Percentiles rank a stretch among this genome's conserved stretches.
Conservation (phyloP, 1,140 invertebrate genomes). For the Rhysida immarginata region DNA sequence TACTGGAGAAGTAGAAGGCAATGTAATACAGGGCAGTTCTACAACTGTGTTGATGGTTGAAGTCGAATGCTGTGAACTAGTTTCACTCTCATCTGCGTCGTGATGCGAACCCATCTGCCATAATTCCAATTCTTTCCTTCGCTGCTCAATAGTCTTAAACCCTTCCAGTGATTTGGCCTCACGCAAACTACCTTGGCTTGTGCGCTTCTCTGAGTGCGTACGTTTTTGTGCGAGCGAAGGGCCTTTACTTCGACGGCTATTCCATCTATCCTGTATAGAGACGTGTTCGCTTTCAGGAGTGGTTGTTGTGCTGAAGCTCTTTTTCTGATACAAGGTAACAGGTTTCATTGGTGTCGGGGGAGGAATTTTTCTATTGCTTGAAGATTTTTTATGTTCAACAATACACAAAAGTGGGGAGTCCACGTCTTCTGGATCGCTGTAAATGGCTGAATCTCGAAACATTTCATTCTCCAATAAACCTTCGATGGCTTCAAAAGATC, state of each 20-base stretch:
- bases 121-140: conserved; percentile 22
- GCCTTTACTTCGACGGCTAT: conserved; percentile 8
- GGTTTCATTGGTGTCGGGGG: neutral
- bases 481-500: conserved; percentile 57
- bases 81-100: conserved; percentile 30
- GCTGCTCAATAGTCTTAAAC: conserved; percentile 20
- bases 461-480: conserved; percentile 38
- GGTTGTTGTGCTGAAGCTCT: neutral
- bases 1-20: conserved; percentile 11
- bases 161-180: conserved; percentile 10
- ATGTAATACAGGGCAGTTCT: conserved; percentile 20
- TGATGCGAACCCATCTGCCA: conserved; percentile 18
- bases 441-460: conserved; percentile 64
- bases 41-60: conserved; percentile 32
- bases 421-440: conserved; percentile 55
- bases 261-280: neutral
- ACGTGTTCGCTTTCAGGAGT: neutral
- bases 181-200: conserved; percentile 4
- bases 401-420: no score
- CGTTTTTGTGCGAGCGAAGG: conserved; percentile 13
- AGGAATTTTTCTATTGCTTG: neutral
- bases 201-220: conserved; percentile 15
- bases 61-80: conserved; percentile 30
- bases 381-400: conserved; percentile 7
- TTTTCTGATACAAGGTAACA: neutral